Percentiles rank a stretch among this genome's conserved stretches.
Conservation (phyloP, 2,888 invertebrate genomes). For the Phragmatobia fuliginosa region DNA sequence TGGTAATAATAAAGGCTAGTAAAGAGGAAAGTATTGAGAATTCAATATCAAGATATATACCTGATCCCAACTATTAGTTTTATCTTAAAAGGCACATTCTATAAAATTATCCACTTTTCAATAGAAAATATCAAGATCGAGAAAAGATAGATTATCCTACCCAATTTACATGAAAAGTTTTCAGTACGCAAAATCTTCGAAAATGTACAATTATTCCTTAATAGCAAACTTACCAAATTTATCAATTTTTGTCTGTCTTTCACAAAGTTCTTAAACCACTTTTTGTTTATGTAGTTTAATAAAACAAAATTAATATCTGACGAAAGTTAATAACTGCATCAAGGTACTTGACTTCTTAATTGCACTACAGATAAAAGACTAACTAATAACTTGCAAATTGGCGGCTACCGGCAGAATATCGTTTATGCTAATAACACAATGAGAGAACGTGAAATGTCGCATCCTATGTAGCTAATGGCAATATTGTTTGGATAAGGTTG, state of each 20-base stretch:
- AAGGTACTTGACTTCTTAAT: neutral
- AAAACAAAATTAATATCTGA: neutral
- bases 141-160: neutral
- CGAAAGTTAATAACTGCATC: neutral
- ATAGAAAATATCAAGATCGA: neutral
- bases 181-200: no score
- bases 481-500: neutral
- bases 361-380: slow-evolving; percentile 14
- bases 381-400: slow-evolving; percentile 31
- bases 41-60: no score
- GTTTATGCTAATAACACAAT: slow-evolving; percentile 57
- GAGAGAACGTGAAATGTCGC: slow-evolving; percentile 6
- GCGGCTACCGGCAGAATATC: slow-evolving; percentile 45
- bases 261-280: neutral
- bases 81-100: neutral
- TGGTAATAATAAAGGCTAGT: no score
- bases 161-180: no score
- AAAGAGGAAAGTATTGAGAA: no score
- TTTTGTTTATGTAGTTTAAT: neutral
- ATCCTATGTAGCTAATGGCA: neutral
- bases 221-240: no score
- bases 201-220: no score
- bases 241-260: no score
- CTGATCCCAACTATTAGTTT: no score
- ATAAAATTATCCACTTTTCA: neutral